Percentiles rank a stretch among this genome's conserved stretches.
phyloP scores from a whole-genome alignment of 2,797 vertebrate species.

The Acestrorhynchus altus region DNA sequence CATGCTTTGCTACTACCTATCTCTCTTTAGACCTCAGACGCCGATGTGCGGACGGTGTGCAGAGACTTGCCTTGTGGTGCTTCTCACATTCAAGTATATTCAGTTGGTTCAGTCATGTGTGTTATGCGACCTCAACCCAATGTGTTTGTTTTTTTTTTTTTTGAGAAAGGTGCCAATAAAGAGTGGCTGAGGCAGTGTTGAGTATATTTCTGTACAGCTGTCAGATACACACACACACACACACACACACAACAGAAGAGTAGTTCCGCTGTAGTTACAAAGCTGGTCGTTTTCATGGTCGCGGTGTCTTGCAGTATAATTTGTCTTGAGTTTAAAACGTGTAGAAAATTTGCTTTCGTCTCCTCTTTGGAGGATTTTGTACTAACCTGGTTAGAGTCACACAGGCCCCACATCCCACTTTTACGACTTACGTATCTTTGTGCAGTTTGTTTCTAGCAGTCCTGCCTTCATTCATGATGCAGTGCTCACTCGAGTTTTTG shows the following conservation, averaged over 20 bases:
- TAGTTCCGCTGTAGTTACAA: conserved; percentile 28
- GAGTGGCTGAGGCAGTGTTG: background rate
- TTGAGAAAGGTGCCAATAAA: conserved; percentile 30
- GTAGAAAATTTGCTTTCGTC: conserved; percentile 9
- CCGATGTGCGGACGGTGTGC: background rate
- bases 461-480: background rate
- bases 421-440: background rate
- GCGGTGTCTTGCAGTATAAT: conserved; percentile 24
- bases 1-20: background rate
- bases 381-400: background rate
- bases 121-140: conserved; percentile 10
- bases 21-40: background rate
- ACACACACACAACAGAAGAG: background rate
- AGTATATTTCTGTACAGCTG: conserved; percentile 22
- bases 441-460: background rate
- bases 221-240: conserved; percentile 1
- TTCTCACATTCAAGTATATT: background rate
- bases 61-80: background rate
- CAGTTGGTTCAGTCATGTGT: background rate
- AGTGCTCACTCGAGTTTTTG: background rate
- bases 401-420: background rate
- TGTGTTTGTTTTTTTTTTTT: conserved; percentile 7
- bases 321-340: conserved; percentile 8
- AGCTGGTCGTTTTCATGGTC: conserved; percentile 25
- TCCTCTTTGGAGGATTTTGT: background rate